These are phyloP conservation scores for Drosophila sturtevanti DNA, from an alignment of 1,140 invertebrate species.

Conservation along the genomic window DNA sequence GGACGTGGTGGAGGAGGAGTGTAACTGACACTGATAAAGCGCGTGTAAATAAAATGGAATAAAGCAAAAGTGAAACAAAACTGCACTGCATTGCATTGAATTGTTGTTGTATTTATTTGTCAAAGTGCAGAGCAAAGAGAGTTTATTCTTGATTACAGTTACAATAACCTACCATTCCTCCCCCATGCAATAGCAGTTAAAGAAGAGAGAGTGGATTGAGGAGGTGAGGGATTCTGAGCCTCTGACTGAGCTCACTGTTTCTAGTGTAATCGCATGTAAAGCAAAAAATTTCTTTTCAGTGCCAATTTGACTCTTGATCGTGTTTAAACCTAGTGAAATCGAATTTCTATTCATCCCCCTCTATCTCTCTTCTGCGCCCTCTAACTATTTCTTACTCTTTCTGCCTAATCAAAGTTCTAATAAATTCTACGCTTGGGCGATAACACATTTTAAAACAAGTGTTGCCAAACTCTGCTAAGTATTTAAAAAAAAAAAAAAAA, in stretches of 20 bases:
- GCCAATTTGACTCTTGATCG: conserved; percentile 15
- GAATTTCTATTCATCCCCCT: not conserved
- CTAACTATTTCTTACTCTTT: not conserved
- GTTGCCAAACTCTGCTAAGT: not conserved
- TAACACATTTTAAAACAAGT: not conserved
- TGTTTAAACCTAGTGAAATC: conserved; percentile 19
- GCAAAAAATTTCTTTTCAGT: conserved; percentile 26
- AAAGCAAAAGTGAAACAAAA: conserved; percentile 38
- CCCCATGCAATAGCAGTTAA: not conserved
- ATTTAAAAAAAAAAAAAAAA: too few relatives aligned
- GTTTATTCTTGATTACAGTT: conserved; percentile 15
- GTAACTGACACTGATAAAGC: conserved; percentile 55
- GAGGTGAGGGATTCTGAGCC: conserved; percentile 12
- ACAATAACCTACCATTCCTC: not conserved
- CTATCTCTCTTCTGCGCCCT: not conserved
- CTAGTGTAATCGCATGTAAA: conserved; percentile 1
- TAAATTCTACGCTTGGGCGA: not conserved
- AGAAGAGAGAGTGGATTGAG: not conserved
- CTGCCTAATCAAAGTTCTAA: not conserved
- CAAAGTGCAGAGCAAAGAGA: conserved; percentile 18
- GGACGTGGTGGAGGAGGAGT: not conserved
- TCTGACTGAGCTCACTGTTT: conserved; percentile 1
- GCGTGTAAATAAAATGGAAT: conserved; percentile 49
- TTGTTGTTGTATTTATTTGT: conserved; percentile 21
- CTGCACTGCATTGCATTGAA: conserved; percentile 20